Evolutionary conservation across 2,888 invertebrate genomes (phyloP).

Genomic region (Melanchra persicariae): DNA sequence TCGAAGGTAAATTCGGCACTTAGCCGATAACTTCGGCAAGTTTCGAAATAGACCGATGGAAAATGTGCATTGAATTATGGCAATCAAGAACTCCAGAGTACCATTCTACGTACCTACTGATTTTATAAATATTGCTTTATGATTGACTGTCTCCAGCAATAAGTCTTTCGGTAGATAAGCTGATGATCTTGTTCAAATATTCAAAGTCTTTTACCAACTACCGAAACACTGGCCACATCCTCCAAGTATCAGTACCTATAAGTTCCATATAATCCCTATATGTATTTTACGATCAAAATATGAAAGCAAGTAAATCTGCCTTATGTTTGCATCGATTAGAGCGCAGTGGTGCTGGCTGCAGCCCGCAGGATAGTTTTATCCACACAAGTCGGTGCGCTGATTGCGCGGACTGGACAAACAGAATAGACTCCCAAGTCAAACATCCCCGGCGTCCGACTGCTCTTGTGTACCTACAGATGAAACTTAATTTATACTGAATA

Average conservation of each 20-base stretch:
- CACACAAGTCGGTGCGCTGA: slow-evolving; percentile 72
- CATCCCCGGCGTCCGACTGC: slow-evolving; percentile 62
- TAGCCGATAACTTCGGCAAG: slow-evolving; percentile 14
- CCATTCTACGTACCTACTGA: neutral
- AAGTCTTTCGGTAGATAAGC: neutral
- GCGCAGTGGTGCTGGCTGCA: slow-evolving; percentile 47
- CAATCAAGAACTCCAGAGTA: neutral
- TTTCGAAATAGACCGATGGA: slow-evolving; percentile 21
- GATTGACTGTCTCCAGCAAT: too few relatives aligned
- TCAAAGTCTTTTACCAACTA: too few relatives aligned
- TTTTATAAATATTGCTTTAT: neutral
- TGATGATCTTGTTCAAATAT: neutral
- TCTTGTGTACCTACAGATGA: slow-evolving; percentile 66
- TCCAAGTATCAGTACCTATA: too few relatives aligned
- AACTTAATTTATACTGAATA: slow-evolving; percentile 64
- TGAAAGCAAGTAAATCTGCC: neutral
- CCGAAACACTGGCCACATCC: neutral
- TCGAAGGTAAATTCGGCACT: slow-evolving; percentile 39
- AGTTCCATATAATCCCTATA: too few relatives aligned
- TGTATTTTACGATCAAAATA: slow-evolving; percentile 3
- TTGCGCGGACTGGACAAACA: slow-evolving; percentile 81
- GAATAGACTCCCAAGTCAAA: slow-evolving; percentile 78
- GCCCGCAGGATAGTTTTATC: slow-evolving; percentile 60
- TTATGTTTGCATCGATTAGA: slow-evolving; percentile 45
- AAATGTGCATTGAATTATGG: slow-evolving; percentile 27